Evolutionary conservation across 2,888 invertebrate genomes (phyloP).

Genomic region (Himalopsyche tibetana): DNA sequence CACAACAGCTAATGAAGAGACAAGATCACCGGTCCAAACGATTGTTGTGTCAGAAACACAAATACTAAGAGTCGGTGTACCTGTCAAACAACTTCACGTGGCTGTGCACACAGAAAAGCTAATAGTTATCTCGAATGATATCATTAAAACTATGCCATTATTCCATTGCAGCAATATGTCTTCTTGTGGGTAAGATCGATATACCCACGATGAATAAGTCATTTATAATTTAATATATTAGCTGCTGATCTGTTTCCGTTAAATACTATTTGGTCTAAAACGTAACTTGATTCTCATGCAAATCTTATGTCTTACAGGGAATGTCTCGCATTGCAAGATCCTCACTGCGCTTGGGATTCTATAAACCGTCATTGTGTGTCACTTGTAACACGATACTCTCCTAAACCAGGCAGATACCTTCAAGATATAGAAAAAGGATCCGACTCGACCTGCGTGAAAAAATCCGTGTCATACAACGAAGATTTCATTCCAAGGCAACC

Average conservation of each 20-base stretch:
- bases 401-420: constrained; percentile 80
- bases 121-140: constrained; percentile 91
- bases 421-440: constrained; percentile 86
- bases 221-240: no score
- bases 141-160: constrained; percentile 89
- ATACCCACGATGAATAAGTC: constrained; percentile 27
- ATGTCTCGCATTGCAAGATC: constrained; percentile 95
- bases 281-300: not conserved
- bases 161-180: constrained; percentile 86
- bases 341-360: constrained; percentile 97
- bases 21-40: constrained; percentile 78
- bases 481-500: constrained; percentile 69
- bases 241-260: no score
- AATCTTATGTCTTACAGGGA: constrained; percentile 78
- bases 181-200: constrained; percentile 78
- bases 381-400: constrained; percentile 78
- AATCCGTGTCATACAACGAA: constrained; percentile 73
- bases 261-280: not conserved
- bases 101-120: constrained; percentile 87
- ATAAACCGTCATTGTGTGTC: constrained; percentile 79
- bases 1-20: constrained; percentile 76
- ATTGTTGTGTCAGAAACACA: constrained; percentile 91
- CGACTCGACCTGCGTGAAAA: constrained; percentile 77
- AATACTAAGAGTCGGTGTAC: constrained; percentile 82
- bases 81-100: constrained; percentile 87